Base-by-base conservation (phyloP, 1,140 invertebrate genomes). In the Scylla paramamosain region DNA sequence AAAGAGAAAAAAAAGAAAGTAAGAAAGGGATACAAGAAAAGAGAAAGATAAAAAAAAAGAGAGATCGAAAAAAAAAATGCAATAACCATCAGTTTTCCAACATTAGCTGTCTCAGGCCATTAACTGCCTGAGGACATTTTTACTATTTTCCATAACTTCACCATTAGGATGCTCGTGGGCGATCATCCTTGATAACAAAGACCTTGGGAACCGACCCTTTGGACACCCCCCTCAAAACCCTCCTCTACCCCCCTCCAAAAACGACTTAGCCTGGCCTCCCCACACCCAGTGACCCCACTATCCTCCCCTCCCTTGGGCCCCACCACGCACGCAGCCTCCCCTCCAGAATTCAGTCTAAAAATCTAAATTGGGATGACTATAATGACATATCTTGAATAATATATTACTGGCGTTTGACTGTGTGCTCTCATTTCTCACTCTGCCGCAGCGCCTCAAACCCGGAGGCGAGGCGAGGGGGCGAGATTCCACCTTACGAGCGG, bases 301-400 rank as follows among this genome's bases (percentile, higher is more conserved):
- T 32, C 91, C 28, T 16, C 91, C 83, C 46, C n/a, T 59, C 52
- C 59, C 39, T 31, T 45, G 14, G 20, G 31, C 25, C 89, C 84
- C 28, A 39, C 29, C 67, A 31, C 83, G 29, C 20, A 52, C 52
- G 46, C 86, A 25, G 14, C 77, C 90, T 92, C 52, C 83, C 91
- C 90, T 92, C 91, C 91, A 67, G 84, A 92, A 95, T 91, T 92
- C 83, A 67, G 91, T 88, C 94, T 95, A 95, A 95, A 95, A 95
- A 91, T 95, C 94, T 95, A 95, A 95, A 95, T 95, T 95, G 94
- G 94, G 91, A 92, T 88, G 91, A 86, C 94, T 88, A 95, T 95
- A 95, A 95, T 95, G 94, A 95, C 94, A 95, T 89, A 95, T 95
- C 94, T 95, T 95, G 94, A 95, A 95, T 95, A 95, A 95, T 95